Percentiles rank a stretch among this genome's conserved stretches.
These are phyloP conservation scores for Hycleus phaleratus DNA, from an alignment of 1,140 invertebrate genomes.

Conservation along the genomic window DNA sequence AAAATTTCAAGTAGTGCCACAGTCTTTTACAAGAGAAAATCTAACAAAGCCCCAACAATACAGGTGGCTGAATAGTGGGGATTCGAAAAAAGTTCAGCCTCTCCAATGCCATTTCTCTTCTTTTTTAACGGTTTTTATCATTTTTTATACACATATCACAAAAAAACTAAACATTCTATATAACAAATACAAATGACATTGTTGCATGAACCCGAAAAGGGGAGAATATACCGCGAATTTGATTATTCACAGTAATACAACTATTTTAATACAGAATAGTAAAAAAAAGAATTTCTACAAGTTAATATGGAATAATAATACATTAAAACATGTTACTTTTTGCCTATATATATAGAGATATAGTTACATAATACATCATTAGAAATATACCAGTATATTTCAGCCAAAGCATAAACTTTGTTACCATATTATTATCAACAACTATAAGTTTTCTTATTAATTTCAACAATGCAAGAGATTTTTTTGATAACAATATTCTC, in stretches of 20 bases:
- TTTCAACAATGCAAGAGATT: too few relatives aligned
- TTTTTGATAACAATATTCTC: too few relatives aligned
- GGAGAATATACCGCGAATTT: slow-evolving; percentile 2
- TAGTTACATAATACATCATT: slow-evolving; percentile 7
- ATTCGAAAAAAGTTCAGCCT: neutral
- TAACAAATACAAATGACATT: slow-evolving; percentile 6
- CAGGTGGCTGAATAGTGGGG: slow-evolving; percentile 1
- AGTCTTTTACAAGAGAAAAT: slow-evolving; percentile 1
- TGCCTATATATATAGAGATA: slow-evolving; percentile 1
- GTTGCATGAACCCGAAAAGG: slow-evolving; percentile 4
- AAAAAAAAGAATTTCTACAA: slow-evolving; percentile 10
- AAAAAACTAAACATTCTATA: neutral
- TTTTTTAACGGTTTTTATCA: neutral
- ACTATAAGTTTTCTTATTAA: slow-evolving; percentile 2
- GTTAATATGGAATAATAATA: neutral
- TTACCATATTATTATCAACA: slow-evolving; percentile 1
- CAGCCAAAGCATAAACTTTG: slow-evolving; percentile 11
- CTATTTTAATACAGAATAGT: slow-evolving; percentile 7
- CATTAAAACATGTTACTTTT: neutral
- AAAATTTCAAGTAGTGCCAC: slow-evolving; percentile 4
- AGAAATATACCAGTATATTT: slow-evolving; percentile 6
- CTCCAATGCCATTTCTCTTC: neutral
- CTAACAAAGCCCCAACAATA: neutral
- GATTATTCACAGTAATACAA: slow-evolving; percentile 9
- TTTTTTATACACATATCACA: slow-evolving; percentile 10